Base-by-base conservation (phyloP, 2,888 invertebrate genomes). In the Actias luna region DNA sequence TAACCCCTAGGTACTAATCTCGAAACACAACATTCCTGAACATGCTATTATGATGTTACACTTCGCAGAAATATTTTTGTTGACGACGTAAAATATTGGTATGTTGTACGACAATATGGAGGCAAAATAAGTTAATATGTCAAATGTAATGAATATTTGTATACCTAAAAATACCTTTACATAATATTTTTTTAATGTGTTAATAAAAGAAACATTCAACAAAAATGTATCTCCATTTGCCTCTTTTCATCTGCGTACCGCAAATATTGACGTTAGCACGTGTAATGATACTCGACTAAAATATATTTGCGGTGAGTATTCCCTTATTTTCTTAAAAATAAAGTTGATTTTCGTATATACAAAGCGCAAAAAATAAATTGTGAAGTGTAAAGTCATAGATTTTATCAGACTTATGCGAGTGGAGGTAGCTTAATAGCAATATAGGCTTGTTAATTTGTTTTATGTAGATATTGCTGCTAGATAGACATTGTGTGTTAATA, bases 201-300 rank as follows among this genome's bases (percentile, higher is more conserved):
- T 33, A 7, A 7, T 8, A 33, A 33, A 33, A n/a, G 22, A 50
- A 14, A 14, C 25, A 16, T n/a, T 18, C 7, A 14, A 5, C 27
- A 25, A 35, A 50, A 50, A 25, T 46, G 29, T 31, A 12, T 33
- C 29, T 55, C 74, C 70, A 72, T 73, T 74, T 73, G 74, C 74
- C 71, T 75, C 67, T 71, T 74, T 69, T 73, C 70, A 76, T 76
- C 46, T 50, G 46, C 75, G 76, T 74, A 70, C 71, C 73, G 75
- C 74, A 76, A 75, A 76, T 78, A 76, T 76, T 78, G 76, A 74
- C 76, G 70, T 72, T 74, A 67, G 68, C 71, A 70, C 74, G 69
- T 71, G 70, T 46, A 22, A 46, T 46, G 46, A 46, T 50, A 12
- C 46, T 12, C 59, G 29, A 42, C 52, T 39, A 31, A 25, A 52